Conservation (phyloP, 2,113 vertebrate genomes). For the Indicator indicator region DNA sequence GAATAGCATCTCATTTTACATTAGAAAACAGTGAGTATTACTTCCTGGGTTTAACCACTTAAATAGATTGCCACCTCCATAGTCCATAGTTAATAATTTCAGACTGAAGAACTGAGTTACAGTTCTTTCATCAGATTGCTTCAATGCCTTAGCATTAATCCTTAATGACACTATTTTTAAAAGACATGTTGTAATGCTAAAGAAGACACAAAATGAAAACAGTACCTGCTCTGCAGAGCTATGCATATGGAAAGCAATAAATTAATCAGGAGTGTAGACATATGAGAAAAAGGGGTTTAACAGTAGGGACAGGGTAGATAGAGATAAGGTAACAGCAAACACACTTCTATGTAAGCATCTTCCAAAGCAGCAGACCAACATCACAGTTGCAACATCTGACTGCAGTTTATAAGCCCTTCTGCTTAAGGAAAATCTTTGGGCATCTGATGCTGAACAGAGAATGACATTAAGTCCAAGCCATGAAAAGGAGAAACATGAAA, state of each 20-base stretch:
- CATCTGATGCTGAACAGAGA: neutral
- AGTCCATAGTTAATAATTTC: neutral
- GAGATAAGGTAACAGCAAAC: neutral
- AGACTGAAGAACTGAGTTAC: neutral
- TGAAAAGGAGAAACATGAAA: neutral
- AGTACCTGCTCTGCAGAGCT: neutral
- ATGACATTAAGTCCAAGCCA: neutral
- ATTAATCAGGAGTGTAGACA: neutral
- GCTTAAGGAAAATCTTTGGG: neutral
- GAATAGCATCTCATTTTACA: neutral
- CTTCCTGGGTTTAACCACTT: neutral
- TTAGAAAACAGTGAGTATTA: neutral
- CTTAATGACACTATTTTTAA: neutral
- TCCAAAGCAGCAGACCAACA: neutral
- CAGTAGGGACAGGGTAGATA: neutral
- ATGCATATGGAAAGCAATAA: neutral
- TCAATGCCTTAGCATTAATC: neutral
- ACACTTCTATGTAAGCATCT: neutral
- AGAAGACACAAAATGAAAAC: neutral
- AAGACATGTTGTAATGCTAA: neutral
- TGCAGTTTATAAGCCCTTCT: neutral
- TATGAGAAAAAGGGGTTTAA: neutral
- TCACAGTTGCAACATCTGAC: rapidly evolving
- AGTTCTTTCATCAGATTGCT: neutral
- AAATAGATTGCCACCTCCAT: neutral